A percentile compares a stretch with the other conserved stretches of the same genome.
Conservation (phyloP, 2,888 invertebrate species). For the Pyrrhia umbra region DNA sequence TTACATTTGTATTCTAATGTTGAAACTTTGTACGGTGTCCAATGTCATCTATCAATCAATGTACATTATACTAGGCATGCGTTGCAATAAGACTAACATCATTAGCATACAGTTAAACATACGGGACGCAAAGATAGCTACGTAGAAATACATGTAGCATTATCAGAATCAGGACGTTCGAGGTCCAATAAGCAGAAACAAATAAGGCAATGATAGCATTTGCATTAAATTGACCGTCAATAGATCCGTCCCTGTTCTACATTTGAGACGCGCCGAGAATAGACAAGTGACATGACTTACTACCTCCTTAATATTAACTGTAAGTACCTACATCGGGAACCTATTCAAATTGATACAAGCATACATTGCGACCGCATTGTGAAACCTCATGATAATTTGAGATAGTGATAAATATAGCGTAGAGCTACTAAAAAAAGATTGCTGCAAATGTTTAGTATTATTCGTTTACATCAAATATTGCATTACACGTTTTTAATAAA, state of each 20-base stretch:
- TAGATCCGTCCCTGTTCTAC: conserved; percentile 80
- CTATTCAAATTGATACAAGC: conserved; percentile 48
- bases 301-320: conserved; percentile 49
- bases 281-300: conserved; percentile 68
- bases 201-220: conserved; percentile 74
- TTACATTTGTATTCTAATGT: conserved; percentile 70
- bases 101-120: conserved; percentile 58
- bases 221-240: conserved; percentile 82
- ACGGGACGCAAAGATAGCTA: conserved; percentile 23
- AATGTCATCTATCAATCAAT: conserved; percentile 79
- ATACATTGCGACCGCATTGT: conserved; percentile 32
- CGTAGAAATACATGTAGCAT: conserved; percentile 32
- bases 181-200: conserved; percentile 67
- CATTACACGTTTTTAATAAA: conserved; percentile 31
- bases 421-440: conserved; percentile 36
- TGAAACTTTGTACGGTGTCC: conserved; percentile 67
- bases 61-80: conserved; percentile 66
- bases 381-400: conserved; percentile 53
- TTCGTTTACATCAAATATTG: conserved; percentile 32
- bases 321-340: conserved; percentile 44
- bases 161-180: conserved; percentile 58
- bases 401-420: conserved; percentile 52
- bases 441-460: conserved; percentile 32
- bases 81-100: conserved; percentile 73
- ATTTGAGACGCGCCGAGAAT: conserved; percentile 70